Evolutionary conservation across 2,797 vertebrate genomes (phyloP).

Genomic region (Alca torda): DNA sequence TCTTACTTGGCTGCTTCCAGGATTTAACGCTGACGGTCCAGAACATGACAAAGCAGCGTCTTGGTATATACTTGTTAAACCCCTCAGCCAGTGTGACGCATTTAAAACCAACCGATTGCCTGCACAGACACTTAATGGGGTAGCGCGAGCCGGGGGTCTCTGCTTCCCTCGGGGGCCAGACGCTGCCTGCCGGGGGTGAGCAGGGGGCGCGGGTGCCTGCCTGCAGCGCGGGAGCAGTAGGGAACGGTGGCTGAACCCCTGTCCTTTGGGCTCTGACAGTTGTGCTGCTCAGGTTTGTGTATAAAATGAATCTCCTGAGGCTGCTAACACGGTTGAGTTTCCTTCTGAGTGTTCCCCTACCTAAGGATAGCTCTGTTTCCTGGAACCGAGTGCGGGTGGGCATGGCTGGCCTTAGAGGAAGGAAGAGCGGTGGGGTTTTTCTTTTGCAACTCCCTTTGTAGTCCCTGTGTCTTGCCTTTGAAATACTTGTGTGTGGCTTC

Average conservation of each 20-base stretch:
- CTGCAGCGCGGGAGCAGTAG: neutral
- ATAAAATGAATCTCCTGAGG: neutral
- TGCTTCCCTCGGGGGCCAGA: neutral
- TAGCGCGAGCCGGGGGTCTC: neutral
- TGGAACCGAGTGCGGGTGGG: neutral
- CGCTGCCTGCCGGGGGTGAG: neutral
- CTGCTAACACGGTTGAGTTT: rapidly evolving
- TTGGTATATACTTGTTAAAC: neutral
- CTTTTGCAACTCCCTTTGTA: neutral
- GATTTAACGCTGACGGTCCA: neutral
- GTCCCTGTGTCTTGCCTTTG: neutral
- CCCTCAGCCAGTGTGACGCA: neutral
- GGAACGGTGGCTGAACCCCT: neutral
- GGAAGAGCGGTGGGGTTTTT: neutral
- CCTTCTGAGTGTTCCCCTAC: neutral
- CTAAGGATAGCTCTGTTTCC: neutral
- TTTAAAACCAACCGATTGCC: neutral
- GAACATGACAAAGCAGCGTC: neutral
- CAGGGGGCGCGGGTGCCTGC: rapidly evolving
- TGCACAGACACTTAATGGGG: neutral
- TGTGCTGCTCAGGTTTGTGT: neutral
- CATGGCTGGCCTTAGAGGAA: neutral
- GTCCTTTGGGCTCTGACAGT: neutral
- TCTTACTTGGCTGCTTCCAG: conserved; percentile 3
- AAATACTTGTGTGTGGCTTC: neutral